Evolutionary conservation across 2,113 vertebrate species (phyloP).

Genomic region (Salvelinus alpinus): DNA sequence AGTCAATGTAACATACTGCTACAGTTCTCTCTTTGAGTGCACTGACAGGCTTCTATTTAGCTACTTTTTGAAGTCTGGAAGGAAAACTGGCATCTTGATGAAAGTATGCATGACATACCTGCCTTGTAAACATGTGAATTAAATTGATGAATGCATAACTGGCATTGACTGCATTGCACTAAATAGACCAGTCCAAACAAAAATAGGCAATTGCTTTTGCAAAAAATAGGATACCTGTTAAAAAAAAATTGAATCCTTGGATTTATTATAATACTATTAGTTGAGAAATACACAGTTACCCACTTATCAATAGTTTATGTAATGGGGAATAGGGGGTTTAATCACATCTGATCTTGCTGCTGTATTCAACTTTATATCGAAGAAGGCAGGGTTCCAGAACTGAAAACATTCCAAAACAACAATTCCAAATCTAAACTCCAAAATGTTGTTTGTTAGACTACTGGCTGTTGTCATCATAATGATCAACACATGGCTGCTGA

Average conservation of each 20-base stretch:
- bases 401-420: neutral
- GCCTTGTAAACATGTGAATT: neutral
- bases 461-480: constrained; percentile 73
- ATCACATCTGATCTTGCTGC: neutral
- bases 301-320: neutral
- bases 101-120: neutral
- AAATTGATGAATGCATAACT: too few species aligned
- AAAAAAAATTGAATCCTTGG: neutral
- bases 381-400: neutral
- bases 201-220: neutral
- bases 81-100: neutral
- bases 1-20: neutral
- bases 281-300: neutral
- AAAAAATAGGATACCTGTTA: neutral
- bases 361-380: neutral
- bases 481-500: constrained; percentile 72
- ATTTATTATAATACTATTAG: neutral
- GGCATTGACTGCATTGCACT: neutral
- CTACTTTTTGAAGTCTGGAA: neutral
- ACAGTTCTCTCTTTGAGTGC: neutral
- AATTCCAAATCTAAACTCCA: neutral
- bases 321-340: neutral
- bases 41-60: neutral
- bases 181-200: neutral
- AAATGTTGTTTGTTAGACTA: constrained; percentile 74